Evolutionary conservation across 2,888 invertebrate genomes (phyloP).

Genomic region (Dasypolia templi): DNA sequence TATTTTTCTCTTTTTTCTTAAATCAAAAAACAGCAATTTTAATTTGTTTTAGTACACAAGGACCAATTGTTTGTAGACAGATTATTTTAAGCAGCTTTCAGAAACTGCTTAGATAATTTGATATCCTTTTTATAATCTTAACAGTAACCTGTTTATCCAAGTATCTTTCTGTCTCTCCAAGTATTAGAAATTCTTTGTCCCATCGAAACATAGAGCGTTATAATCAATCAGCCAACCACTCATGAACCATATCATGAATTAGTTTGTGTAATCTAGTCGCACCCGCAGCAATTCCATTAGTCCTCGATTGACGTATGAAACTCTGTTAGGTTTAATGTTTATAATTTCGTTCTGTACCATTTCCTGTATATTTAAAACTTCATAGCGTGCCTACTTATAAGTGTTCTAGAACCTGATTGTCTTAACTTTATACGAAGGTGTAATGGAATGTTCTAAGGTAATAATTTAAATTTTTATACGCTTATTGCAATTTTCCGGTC

Average conservation of each 20-base stretch:
- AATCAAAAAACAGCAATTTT: too few species aligned
- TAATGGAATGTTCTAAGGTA: neutral
- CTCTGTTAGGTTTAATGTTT: slow-evolving; percentile 34
- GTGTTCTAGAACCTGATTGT: neutral
- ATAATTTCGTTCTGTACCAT: slow-evolving; percentile 14
- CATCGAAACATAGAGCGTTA: neutral
- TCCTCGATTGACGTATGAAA: slow-evolving; percentile 44
- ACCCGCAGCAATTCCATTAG: slow-evolving; percentile 60
- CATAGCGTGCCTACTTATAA: neutral
- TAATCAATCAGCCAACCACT: slow-evolving; percentile 32
- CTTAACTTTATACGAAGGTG: neutral
- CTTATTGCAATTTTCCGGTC: neutral
- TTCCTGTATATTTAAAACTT: slow-evolving; percentile 1
- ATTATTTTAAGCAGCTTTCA: too few species aligned
- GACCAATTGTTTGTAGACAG: neutral
- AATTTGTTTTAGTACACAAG: too few species aligned
- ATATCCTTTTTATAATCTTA: too few species aligned
- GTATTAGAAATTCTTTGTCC: neutral
- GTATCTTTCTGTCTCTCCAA: neutral
- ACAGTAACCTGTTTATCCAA: neutral
- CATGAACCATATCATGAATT: slow-evolving; percentile 46
- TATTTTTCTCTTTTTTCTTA: neutral
- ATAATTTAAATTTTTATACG: neutral
- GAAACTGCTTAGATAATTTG: too few species aligned
- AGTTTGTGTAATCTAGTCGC: slow-evolving; percentile 41